These are phyloP conservation scores for Alca torda DNA, from an alignment of 2,797 vertebrate genomes.

Conservation along the genomic window DNA sequence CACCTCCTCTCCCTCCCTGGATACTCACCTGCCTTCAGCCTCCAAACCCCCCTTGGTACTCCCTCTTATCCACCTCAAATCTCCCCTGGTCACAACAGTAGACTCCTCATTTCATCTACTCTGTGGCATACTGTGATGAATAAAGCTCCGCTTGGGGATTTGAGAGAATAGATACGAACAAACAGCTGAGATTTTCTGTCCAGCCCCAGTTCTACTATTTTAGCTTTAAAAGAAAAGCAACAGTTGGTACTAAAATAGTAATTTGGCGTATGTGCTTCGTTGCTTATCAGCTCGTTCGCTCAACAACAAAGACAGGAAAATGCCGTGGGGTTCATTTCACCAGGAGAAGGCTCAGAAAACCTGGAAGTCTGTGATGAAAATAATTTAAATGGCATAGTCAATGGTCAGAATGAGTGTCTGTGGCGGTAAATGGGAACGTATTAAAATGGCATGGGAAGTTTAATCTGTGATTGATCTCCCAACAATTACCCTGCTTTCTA, in stretches of 20 bases:
- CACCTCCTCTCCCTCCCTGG: not conserved
- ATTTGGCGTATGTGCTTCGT: not conserved
- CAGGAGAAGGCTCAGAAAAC: constrained; percentile 14
- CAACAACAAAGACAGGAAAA: constrained; percentile 30
- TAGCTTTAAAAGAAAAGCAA: not conserved
- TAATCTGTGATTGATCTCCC: constrained; percentile 31
- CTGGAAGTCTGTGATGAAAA: constrained; percentile 35
- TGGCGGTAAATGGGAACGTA: constrained; percentile 35
- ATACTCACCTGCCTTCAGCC: not conserved
- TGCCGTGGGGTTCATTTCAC: not conserved
- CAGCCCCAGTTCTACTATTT: not conserved
- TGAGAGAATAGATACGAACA: not conserved
- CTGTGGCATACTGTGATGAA: not conserved
- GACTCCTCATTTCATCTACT: not conserved
- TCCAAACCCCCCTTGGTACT: not conserved
- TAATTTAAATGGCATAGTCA: not conserved
- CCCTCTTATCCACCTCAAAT: not conserved
- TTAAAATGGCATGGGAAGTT: constrained; percentile 21
- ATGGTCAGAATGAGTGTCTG: constrained; percentile 12
- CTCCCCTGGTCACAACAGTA: not conserved
- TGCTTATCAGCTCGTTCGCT: not conserved
- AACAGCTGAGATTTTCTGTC: not conserved
- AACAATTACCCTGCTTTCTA: constrained; percentile 31
- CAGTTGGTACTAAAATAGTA: not conserved
- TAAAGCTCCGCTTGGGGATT: not conserved